Percentiles rank a stretch among this genome's conserved stretches.
Evolutionary conservation across 1,140 invertebrate species (phyloP).

Genomic region (Venturia canescens): DNA sequence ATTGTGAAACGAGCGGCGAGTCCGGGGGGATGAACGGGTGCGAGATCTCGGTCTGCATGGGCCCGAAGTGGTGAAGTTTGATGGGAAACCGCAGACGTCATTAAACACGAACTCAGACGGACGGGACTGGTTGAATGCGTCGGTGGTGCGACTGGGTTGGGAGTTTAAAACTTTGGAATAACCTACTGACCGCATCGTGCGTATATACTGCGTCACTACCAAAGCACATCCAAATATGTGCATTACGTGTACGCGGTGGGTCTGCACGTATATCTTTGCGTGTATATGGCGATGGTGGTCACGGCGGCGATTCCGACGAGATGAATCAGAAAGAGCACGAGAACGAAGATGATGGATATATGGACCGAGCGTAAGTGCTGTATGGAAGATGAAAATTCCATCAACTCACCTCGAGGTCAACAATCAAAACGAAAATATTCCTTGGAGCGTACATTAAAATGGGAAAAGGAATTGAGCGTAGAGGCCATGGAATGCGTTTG

Average conservation of each 20-base stretch:
- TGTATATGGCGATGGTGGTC: slow-evolving; percentile 37
- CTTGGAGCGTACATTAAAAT: slow-evolving; percentile 28
- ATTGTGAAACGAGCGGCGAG: background rate
- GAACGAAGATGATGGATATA: slow-evolving; percentile 16
- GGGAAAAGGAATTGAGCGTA: slow-evolving; percentile 39
- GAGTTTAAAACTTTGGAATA: slow-evolving; percentile 66
- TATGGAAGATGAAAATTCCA: slow-evolving; percentile 27
- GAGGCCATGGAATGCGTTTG: no score
- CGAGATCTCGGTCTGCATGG: slow-evolving; percentile 36
- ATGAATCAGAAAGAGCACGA: slow-evolving; percentile 45
- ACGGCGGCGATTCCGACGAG: slow-evolving; percentile 26
- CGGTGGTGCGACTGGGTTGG: slow-evolving; percentile 28
- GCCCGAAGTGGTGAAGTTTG: slow-evolving; percentile 50
- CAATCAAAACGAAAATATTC: slow-evolving; percentile 9
- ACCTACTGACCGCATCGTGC: slow-evolving; percentile 64
- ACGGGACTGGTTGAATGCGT: background rate
- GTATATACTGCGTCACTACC: slow-evolving; percentile 15
- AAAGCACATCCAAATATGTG: slow-evolving; percentile 1
- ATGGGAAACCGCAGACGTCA: slow-evolving; percentile 68
- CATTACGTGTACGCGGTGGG: slow-evolving; percentile 14
- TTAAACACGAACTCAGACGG: slow-evolving; percentile 58
- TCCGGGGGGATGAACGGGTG: slow-evolving; percentile 22
- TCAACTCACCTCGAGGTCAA: slow-evolving; percentile 32
- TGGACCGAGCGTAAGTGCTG: background rate
- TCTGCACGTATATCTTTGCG: slow-evolving; percentile 17